Conservation (phyloP, 2,113 vertebrate genomes). For the Zosterops pallidus region DNA sequence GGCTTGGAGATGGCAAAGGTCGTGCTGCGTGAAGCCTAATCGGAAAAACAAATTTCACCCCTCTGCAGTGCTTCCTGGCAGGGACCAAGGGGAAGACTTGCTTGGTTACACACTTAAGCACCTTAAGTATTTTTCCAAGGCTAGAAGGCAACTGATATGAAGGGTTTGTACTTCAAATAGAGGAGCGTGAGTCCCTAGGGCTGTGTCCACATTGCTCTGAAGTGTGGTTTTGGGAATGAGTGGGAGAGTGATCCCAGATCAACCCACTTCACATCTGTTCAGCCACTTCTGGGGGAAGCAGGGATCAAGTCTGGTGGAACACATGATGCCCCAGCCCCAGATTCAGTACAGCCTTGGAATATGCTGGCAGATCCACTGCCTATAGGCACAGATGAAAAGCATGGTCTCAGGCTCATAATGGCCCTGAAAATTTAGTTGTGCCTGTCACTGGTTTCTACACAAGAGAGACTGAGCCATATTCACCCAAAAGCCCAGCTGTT, state of each 20-base stretch:
- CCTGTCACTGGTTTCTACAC: background rate
- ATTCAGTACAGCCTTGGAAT: background rate
- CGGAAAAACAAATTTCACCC: constrained; percentile 57
- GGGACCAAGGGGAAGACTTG: background rate
- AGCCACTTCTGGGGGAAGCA: background rate
- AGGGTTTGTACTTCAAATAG: constrained; percentile 26
- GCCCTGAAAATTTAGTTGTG: background rate
- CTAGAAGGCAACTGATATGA: background rate
- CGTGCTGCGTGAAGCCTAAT: constrained; percentile 18
- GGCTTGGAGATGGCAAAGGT: constrained; percentile 51
- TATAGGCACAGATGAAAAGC: background rate
- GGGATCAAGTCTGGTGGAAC: background rate
- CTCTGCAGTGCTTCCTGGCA: constrained; percentile 32
- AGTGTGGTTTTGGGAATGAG: background rate
- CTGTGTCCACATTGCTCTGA: background rate
- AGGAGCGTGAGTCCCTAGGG: background rate
- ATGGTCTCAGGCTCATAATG: background rate
- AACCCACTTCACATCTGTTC: background rate
- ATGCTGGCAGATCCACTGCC: background rate
- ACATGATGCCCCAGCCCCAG: background rate
- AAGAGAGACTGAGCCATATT: background rate
- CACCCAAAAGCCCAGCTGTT: background rate
- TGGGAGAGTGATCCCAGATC: background rate
- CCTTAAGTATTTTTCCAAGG: constrained; percentile 59
- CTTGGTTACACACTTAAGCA: constrained; percentile 60